Evolutionary conservation across 2,113 vertebrate genomes (phyloP).

Genomic region (Struthidea cinerea): DNA sequence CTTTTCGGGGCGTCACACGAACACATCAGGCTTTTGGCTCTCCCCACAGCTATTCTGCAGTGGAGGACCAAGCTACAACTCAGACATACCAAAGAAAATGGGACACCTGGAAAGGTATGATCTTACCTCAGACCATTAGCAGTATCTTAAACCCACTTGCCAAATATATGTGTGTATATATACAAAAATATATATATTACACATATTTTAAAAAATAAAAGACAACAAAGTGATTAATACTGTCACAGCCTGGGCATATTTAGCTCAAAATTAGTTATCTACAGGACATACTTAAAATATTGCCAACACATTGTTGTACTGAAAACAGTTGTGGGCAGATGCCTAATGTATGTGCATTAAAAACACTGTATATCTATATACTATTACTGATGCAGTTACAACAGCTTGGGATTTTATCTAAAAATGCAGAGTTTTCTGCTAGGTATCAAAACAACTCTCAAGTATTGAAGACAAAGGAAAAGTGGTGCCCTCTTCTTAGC

Average conservation of each 20-base stretch:
- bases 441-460: constrained; percentile 55
- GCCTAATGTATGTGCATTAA: background rate
- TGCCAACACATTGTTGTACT: background rate
- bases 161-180: background rate
- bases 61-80: background rate
- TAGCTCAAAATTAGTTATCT: background rate
- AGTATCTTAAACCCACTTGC: background rate
- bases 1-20: accelerated
- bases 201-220: background rate
- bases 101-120: background rate
- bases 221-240: background rate
- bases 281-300: background rate
- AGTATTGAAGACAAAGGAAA: constrained; percentile 13
- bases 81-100: background rate
- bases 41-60: background rate
- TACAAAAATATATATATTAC: background rate
- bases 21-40: background rate
- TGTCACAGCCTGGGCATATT: background rate
- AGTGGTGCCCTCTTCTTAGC: background rate
- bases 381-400: constrained; percentile 14
- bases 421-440: constrained; percentile 39
- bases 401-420: constrained; percentile 16
- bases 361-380: constrained; percentile 44
- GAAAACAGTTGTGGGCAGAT: background rate
- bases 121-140: background rate